These are phyloP conservation scores for Operophtera brumata DNA, from an alignment of 2,888 invertebrate species.

Conservation along the genomic window DNA sequence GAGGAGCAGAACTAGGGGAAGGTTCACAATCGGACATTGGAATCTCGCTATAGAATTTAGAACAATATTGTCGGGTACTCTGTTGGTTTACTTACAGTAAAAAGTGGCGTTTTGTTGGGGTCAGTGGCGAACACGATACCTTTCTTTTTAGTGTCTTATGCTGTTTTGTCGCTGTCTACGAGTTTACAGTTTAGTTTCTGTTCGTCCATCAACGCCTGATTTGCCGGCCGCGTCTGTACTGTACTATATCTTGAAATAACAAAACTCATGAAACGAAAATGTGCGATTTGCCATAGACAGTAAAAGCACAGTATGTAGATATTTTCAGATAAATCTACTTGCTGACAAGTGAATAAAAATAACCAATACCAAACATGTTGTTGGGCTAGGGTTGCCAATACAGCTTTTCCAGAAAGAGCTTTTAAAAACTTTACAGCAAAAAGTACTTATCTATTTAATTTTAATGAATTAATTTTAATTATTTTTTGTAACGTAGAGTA, in stretches of 20 bases:
- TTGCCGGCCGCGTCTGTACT: no score
- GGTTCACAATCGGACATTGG: slow-evolving; percentile 7
- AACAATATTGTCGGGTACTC: neutral
- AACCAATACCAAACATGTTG: slow-evolving; percentile 4
- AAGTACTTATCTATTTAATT: no score
- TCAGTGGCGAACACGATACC: neutral
- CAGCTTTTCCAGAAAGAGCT: neutral
- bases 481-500: no score
- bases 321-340: slow-evolving; percentile 13
- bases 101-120: neutral
- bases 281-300: neutral
- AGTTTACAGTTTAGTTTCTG: no score
- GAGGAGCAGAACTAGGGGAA: slow-evolving; percentile 18
- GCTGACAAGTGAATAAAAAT: slow-evolving; percentile 17
- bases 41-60: slow-evolving; percentile 6
- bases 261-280: neutral
- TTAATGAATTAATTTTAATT: no score
- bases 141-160: neutral
- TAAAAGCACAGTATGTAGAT: neutral
- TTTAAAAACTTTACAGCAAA: neutral
- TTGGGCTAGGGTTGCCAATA: slow-evolving; percentile 7
- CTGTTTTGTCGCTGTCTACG: neutral
- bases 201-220: no score
- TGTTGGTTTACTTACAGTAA: neutral
- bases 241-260: neutral